Conservation (phyloP, 2,113 vertebrate genomes). For the Lepisosteus oculatus region DNA sequence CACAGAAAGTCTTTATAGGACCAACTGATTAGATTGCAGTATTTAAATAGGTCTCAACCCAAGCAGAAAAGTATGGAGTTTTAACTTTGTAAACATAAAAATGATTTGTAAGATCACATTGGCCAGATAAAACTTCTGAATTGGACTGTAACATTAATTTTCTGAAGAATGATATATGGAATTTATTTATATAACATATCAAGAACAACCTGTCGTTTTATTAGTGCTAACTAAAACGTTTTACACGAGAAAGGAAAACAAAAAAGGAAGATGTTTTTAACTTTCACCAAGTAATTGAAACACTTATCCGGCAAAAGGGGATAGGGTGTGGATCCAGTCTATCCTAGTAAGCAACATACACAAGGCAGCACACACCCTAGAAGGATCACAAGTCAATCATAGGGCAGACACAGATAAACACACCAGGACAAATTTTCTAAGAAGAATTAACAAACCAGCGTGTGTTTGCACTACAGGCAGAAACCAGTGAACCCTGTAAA, state of each 20-base stretch:
- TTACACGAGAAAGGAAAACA: background rate
- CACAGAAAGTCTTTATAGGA: conserved; percentile 14
- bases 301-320: no score
- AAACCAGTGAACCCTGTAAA: no score
- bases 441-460: no score
- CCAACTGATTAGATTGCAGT: conserved; percentile 20
- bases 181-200: background rate
- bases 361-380: no score
- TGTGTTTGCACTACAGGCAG: no score
- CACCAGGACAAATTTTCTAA: no score
- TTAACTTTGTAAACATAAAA: conserved; percentile 17
- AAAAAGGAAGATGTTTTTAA: no score
- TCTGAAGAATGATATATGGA: background rate
- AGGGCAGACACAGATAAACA: no score
- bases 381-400: no score
- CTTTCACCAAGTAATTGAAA: no score
- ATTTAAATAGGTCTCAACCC: conserved; percentile 8
- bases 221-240: background rate
- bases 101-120: background rate
- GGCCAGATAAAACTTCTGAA: background rate
- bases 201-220: background rate
- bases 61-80: conserved; percentile 4
- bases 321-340: no score
- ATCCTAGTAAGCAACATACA: no score
- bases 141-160: background rate